phyloP scores from a whole-genome alignment of 2,113 vertebrate species.

The Terrapene triunguis region DNA sequence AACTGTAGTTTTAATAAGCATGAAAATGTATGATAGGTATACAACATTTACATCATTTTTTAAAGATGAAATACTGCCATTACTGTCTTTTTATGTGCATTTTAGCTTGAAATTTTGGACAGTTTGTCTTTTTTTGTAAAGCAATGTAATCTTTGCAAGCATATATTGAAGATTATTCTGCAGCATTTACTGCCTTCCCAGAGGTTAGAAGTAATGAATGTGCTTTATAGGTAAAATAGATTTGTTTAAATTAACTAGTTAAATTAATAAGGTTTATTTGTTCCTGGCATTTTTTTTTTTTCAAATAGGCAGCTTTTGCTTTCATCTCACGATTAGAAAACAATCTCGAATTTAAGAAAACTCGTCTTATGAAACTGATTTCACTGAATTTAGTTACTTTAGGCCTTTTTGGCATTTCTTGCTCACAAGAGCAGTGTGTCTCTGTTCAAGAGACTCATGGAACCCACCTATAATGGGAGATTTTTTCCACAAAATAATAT shows the following conservation, averaged over 20 bases:
- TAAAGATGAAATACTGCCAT: conserved; percentile 80
- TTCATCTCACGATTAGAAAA: conserved; percentile 80
- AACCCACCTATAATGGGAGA: conserved; percentile 29
- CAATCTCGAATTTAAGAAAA: conserved; percentile 62
- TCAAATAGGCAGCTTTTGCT: conserved; percentile 73
- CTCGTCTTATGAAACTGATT: conserved; percentile 70
- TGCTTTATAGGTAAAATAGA: conserved; percentile 74
- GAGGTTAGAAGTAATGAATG: conserved; percentile 72
- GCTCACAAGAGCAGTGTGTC: conserved; percentile 60
- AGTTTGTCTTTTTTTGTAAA: conserved; percentile 64
- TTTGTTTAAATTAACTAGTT: conserved; percentile 73
- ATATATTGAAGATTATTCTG: conserved; percentile 82
- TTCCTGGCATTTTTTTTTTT: conserved; percentile 60
- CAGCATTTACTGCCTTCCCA: conserved; percentile 83
- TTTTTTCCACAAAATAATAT: conserved; percentile 5
- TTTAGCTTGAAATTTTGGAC: conserved; percentile 81
- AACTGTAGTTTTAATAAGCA: conserved; percentile 86
- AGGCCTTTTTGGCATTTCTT: conserved; percentile 69
- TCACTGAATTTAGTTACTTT: conserved; percentile 33
- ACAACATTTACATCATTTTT: conserved; percentile 84
- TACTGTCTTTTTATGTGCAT: conserved; percentile 78
- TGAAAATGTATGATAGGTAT: conserved; percentile 85
- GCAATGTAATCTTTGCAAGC: conserved; percentile 82
- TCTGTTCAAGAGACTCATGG: conserved; percentile 64
- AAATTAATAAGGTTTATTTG: conserved; percentile 75